These are phyloP conservation scores for Jaculus jaculus DNA, from an alignment of 2,113 vertebrate species.

Conservation along the genomic window DNA sequence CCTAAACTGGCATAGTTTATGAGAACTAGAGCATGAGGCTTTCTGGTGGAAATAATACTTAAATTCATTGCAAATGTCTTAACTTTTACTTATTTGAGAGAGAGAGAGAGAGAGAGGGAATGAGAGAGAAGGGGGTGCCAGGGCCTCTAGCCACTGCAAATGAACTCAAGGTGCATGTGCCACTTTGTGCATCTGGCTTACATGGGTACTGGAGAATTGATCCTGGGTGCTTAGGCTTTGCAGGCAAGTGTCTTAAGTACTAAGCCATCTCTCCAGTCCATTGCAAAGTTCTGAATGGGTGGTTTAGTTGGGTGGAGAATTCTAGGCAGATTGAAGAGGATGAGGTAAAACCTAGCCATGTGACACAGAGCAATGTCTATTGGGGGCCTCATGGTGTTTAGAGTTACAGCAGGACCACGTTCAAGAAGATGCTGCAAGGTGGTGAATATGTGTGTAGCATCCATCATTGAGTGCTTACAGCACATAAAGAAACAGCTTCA, in stretches of 20 bases:
- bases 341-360: neutral
- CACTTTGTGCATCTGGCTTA: too few species aligned
- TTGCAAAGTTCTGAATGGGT: neutral
- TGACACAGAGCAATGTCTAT: neutral
- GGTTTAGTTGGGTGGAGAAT: too few species aligned
- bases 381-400: neutral
- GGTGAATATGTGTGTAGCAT: accelerated
- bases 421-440: neutral
- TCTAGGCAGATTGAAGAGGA: neutral
- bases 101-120: too few species aligned
- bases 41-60: neutral
- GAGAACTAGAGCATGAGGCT: neutral
- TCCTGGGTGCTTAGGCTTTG: too few species aligned
- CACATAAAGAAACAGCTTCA: neutral
- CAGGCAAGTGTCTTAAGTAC: too few species aligned
- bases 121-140: too few species aligned
- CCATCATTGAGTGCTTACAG: neutral
- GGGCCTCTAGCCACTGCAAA: too few species aligned
- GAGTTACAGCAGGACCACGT: neutral
- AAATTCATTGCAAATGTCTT: neutral
- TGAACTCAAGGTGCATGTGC: too few species aligned
- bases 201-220: too few species aligned
- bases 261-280: too few species aligned
- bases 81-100: too few species aligned
- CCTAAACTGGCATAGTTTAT: neutral